Evolutionary conservation across 2,888 invertebrate species (phyloP).

Genomic region (Drosophila falleni): DNA sequence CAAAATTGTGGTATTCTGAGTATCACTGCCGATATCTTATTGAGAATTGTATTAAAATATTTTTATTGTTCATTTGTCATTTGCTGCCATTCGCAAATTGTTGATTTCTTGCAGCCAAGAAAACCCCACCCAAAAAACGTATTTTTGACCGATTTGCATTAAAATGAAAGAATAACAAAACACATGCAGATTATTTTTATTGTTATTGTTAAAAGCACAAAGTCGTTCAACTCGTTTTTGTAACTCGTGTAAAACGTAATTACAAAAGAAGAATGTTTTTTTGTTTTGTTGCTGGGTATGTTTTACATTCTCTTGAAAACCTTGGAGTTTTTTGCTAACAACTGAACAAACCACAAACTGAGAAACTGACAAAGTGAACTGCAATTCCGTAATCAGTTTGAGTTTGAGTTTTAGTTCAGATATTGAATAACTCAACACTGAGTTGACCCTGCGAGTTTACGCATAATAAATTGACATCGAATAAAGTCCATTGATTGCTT

Average conservation of each 20-base stretch:
- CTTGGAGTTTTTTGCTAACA: slow-evolving; percentile 50
- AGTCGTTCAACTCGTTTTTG: slow-evolving; percentile 76
- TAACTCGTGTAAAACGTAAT: slow-evolving; percentile 50
- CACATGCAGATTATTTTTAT: slow-evolving; percentile 39
- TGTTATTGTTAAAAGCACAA: slow-evolving; percentile 45
- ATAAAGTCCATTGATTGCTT: not conserved
- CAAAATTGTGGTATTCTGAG: too few relatives aligned
- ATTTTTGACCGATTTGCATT: slow-evolving; percentile 49
- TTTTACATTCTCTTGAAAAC: slow-evolving; percentile 75
- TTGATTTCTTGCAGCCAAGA: slow-evolving; percentile 8
- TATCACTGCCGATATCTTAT: too few relatives aligned
- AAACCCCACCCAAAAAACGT: slow-evolving; percentile 34
- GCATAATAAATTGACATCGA: not conserved
- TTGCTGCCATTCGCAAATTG: not conserved
- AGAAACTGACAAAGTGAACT: slow-evolving; percentile 46
- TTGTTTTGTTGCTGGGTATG: slow-evolving; percentile 37
- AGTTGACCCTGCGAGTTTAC: slow-evolving; percentile 32
- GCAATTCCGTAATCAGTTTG: slow-evolving; percentile 64
- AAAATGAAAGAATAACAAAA: slow-evolving; percentile 40
- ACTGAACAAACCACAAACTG: slow-evolving; percentile 16
- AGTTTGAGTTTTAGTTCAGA: slow-evolving; percentile 13
- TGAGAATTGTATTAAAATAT: not conserved
- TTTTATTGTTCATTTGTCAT: not conserved
- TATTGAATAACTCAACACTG: not conserved
- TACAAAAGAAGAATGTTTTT: slow-evolving; percentile 52